Evolutionary conservation across 23 tunicate species (phyloP), one percentile per base, ranked within the genome.

Genomic region (Oikopleura albicans): DNA sequence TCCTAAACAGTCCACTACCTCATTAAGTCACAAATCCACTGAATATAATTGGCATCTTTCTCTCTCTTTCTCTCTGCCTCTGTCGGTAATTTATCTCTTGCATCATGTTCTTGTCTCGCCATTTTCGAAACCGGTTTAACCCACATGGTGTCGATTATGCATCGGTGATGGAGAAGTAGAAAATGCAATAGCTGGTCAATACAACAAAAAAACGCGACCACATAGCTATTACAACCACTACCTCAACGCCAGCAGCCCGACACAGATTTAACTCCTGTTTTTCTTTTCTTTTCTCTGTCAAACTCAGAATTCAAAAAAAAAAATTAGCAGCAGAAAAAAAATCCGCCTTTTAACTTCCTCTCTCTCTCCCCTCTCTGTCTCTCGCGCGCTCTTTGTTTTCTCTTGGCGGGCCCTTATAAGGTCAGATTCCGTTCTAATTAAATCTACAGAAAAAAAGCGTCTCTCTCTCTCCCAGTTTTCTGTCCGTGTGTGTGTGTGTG

Each of bases 1-100:
- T n/a, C 79, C 79, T 71, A 71, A 71, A 71, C 79, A 71, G 79
- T 71, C 79, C 79, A 71, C 79, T 71, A 71, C 79, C 79, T 71
- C 79, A 71, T 71, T 71, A 4, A 2, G 79, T 31, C 79, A 16
- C 2, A 29, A 12, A 12, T 4, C 35, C 35, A 2, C 2, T 22
- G 4, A 29, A 71, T 71, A 4, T 2, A 2, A 71, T 29, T 49
- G 16, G 59, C 22, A 49, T 49, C 8, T 49, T 49, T 49, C 8
- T 49, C 59, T 8, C 59, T 8, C 59, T 49, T 22, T 49, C 59
- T 49, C 59, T 49, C 59, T 49, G 16, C 22, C 59, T 49, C 59
- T 49, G n/a, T n/a, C n/a, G n/a, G n/a, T n/a, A n/a, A n/a, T n/a
- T n/a, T n/a, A n/a, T n/a, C n/a, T n/a, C n/a, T n/a, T n/a, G n/a